phyloP scores from a whole-genome alignment of 2,113 vertebrate species.

The Tonatia bakeri region DNA sequence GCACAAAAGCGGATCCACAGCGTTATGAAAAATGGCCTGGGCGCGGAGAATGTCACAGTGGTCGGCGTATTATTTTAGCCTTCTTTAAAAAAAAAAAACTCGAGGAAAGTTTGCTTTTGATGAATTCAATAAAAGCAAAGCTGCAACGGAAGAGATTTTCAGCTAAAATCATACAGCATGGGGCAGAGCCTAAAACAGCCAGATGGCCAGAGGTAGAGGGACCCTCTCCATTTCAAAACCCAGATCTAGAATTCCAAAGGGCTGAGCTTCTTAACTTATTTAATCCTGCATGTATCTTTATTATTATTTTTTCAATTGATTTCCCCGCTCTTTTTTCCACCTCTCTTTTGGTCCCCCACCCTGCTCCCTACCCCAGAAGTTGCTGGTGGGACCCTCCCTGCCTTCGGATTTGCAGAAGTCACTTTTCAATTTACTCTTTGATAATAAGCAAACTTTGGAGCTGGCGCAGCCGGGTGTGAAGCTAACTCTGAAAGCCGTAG shows the following conservation, averaged over 20 bases:
- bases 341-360: background rate
- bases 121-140: conserved; percentile 91
- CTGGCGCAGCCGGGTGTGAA: background rate
- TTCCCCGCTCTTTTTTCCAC: background rate
- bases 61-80: conserved; percentile 94
- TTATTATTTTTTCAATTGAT: background rate
- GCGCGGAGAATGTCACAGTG: conserved; percentile 97
- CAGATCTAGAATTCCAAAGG: conserved; percentile 64
- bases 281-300: conserved; percentile 60
- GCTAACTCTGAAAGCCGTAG: background rate
- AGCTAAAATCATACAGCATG: conserved; percentile 87
- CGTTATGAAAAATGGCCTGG: conserved; percentile 96
- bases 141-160: conserved; percentile 88
- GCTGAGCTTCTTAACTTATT: conserved; percentile 64
- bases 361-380: background rate
- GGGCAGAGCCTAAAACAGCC: conserved; percentile 85
- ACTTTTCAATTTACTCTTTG: conserved; percentile 49
- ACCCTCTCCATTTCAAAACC: conserved; percentile 73
- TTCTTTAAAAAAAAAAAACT: conserved; percentile 83
- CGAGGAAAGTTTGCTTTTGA: conserved; percentile 93
- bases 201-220: conserved; percentile 85
- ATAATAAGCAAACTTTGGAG: conserved; percentile 41
- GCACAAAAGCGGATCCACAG: conserved; percentile 92
- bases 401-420: conserved; percentile 52
- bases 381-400: background rate